phyloP scores from a whole-genome alignment of 2,888 invertebrate genomes.

The Diplazon laetatorius region DNA sequence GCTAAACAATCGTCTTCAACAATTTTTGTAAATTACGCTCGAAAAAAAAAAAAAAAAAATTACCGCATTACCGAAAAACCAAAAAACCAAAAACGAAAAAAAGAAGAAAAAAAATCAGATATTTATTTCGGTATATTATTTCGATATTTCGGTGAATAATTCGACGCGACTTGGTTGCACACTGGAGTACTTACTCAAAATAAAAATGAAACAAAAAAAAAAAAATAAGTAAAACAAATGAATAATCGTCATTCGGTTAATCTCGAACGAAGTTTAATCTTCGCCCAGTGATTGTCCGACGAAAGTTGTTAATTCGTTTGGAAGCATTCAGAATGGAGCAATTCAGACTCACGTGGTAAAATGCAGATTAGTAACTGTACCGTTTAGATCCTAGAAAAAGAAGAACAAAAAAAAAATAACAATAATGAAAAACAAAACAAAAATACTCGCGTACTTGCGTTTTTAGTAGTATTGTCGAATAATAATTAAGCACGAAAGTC shows the following conservation, averaged over 20 bases:
- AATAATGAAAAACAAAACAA: neutral
- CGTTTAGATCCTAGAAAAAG: conserved; percentile 61
- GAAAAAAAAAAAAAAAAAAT: neutral
- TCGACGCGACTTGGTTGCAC: conserved; percentile 21
- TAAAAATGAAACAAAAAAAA: neutral
- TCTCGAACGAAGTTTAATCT: conserved; percentile 31
- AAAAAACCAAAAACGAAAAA: neutral
- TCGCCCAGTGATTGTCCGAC: conserved; percentile 25
- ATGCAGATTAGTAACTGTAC: conserved; percentile 65
- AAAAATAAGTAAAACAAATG: neutral
- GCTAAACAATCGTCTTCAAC: conserved; percentile 49
- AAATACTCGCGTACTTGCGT: neutral
- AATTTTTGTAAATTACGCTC: conserved; percentile 32
- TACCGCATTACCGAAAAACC: conserved; percentile 5
- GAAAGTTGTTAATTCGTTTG: conserved; percentile 43
- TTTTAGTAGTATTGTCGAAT: conserved; percentile 43
- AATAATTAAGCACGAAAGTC: conserved; percentile 9
- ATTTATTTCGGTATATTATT: conserved; percentile 16
- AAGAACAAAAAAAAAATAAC: neutral
- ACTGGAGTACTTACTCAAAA: conserved; percentile 15
- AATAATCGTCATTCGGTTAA: neutral
- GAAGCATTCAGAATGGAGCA: conserved; percentile 67
- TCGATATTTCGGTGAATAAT: conserved; percentile 15
- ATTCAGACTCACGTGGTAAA: conserved; percentile 65
- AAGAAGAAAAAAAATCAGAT: neutral